Conservation (phyloP, 2,888 invertebrate species). For the Linnaemya tessellans region DNA sequence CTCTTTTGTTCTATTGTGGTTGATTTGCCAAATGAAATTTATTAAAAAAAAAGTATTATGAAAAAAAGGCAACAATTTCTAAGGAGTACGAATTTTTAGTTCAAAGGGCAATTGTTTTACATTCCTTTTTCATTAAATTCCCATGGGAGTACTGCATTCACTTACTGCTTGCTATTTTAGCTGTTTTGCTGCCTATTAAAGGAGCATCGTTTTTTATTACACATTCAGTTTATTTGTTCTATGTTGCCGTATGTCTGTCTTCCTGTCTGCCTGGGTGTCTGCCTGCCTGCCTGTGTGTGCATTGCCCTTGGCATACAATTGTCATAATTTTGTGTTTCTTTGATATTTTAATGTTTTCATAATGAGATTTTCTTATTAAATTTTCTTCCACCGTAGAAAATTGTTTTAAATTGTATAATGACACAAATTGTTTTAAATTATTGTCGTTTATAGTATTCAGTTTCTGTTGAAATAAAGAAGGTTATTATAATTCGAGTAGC, state of each 20-base stretch:
- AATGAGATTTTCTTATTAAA: conserved; percentile 79
- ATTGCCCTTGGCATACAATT: conserved; percentile 70
- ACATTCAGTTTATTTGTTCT: conserved; percentile 52
- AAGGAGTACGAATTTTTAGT: conserved; percentile 49
- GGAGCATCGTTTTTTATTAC: conserved; percentile 55
- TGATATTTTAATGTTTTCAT: conserved; percentile 82
- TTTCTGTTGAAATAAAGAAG: conserved; percentile 13
- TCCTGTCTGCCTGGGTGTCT: background rate
- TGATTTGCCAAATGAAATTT: conserved; percentile 80
- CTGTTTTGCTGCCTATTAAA: conserved; percentile 58
- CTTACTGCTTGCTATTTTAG: conserved; percentile 65
- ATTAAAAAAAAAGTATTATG: conserved; percentile 77
- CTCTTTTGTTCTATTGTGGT: conserved; percentile 75
- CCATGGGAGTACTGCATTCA: conserved; percentile 69
- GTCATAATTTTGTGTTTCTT: conserved; percentile 75
- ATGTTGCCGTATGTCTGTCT: conserved; percentile 6
- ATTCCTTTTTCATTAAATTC: conserved; percentile 61
- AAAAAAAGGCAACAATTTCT: conserved; percentile 34
- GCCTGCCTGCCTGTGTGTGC: conserved; percentile 23
- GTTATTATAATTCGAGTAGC: background rate
- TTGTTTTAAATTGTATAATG: conserved; percentile 52
- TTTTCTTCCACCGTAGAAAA: conserved; percentile 43
- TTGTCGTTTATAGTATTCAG: conserved; percentile 35
- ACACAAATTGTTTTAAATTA: conserved; percentile 64
- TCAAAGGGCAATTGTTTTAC: conserved; percentile 68